These are phyloP conservation scores for Cheirogaleus medius DNA, from an alignment of 2,113 vertebrate genomes.

Conservation along the genomic window DNA sequence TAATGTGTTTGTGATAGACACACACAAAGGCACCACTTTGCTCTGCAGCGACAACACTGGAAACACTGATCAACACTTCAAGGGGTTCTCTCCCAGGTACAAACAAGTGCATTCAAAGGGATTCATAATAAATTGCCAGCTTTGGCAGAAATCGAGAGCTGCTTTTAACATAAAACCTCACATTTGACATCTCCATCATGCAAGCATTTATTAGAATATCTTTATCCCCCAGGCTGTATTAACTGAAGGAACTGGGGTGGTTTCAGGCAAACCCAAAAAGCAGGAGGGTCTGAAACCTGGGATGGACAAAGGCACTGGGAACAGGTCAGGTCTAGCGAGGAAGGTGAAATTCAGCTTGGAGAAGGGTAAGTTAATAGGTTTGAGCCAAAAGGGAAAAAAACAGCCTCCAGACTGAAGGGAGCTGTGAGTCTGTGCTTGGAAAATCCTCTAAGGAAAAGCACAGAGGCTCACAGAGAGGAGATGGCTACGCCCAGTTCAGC, in stretches of 20 bases:
- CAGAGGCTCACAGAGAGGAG: neutral
- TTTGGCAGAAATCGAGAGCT: neutral
- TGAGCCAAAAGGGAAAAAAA: neutral
- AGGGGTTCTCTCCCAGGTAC: neutral
- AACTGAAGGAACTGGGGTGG: neutral
- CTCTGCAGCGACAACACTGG: neutral
- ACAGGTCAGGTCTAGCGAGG: neutral
- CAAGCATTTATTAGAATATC: neutral
- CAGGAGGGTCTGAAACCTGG: neutral
- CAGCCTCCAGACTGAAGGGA: neutral
- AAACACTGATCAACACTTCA: too few relatives aligned
- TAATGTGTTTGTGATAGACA: neutral
- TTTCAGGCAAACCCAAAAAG: neutral
- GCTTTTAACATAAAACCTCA: neutral
- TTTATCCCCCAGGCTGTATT: neutral
- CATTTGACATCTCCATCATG: fast-evolving
- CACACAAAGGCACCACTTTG: neutral
- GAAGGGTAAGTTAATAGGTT: neutral
- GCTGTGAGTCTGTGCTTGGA: neutral
- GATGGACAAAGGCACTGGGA: neutral
- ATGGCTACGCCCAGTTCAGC: fast-evolving
- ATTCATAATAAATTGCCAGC: neutral
- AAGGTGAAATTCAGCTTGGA: neutral
- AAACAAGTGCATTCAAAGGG: neutral
- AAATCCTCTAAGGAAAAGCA: neutral